Evolutionary conservation across 2,113 vertebrate genomes (phyloP).

Genomic region (Xenopus tropicalis): UCB_Xtro_10.0 CM004444.2:25809501-25810000

Average conservation of each 20-base stretch:
- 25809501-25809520: too few species aligned
- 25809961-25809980: too few species aligned
- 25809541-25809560: too few species aligned
- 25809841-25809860: not conserved
- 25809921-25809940: not conserved
- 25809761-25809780: not conserved
- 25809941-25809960: not conserved
- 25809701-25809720: not conserved
- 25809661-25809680: not conserved
- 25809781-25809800: not conserved
- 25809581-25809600: too few species aligned
- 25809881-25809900: not conserved
- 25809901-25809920: not conserved
- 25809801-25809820: slow-evolving; percentile 1
- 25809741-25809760: slow-evolving; percentile 1
- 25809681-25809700: not conserved
- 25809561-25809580: too few species aligned
- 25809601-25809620: too few species aligned
- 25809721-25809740: slow-evolving; percentile 1
- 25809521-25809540: too few species aligned
- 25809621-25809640: too few species aligned
- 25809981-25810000: too few species aligned
- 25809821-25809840: slow-evolving; percentile 1
- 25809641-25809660: not conserved
- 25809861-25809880: not conserved